phyloP scores from a whole-genome alignment of 2,113 vertebrate species.

The Rhinolophus ferrumequinum region DNA sequence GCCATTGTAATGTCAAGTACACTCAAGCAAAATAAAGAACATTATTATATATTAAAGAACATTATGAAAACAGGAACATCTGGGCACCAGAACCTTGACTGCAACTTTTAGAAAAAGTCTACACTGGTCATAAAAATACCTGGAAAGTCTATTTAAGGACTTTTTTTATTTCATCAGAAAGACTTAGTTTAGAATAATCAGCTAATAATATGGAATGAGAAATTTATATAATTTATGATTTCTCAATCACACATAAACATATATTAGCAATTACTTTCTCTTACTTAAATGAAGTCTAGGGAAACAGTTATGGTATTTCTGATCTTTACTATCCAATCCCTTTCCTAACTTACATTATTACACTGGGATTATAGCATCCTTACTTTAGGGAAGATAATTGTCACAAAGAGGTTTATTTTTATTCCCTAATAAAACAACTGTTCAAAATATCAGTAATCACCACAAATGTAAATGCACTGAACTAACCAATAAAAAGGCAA shows the following conservation, averaged over 20 bases:
- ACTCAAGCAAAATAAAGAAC: background rate
- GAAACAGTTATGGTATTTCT: background rate
- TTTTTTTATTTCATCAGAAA: background rate
- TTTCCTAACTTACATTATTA: background rate
- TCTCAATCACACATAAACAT: background rate
- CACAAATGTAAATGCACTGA: background rate
- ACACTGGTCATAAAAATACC: background rate
- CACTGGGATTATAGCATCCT: background rate
- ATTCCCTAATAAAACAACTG: background rate
- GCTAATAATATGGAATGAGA: background rate
- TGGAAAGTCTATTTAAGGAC: background rate
- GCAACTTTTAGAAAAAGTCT: background rate
- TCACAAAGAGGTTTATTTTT: background rate
- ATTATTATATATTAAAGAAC: background rate
- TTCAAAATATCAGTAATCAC: background rate
- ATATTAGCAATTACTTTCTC: background rate
- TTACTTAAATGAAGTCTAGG: background rate
- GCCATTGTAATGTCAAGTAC: background rate
- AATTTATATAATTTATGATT: background rate
- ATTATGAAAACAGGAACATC: background rate
- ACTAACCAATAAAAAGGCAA: too few relatives aligned
- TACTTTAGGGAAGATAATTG: background rate
- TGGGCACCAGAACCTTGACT: background rate
- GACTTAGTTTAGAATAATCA: background rate
- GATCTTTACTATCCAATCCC: background rate